Evolutionary conservation across 2,113 vertebrate species (phyloP).

Genomic region (Myotis lucifugus): DNA sequence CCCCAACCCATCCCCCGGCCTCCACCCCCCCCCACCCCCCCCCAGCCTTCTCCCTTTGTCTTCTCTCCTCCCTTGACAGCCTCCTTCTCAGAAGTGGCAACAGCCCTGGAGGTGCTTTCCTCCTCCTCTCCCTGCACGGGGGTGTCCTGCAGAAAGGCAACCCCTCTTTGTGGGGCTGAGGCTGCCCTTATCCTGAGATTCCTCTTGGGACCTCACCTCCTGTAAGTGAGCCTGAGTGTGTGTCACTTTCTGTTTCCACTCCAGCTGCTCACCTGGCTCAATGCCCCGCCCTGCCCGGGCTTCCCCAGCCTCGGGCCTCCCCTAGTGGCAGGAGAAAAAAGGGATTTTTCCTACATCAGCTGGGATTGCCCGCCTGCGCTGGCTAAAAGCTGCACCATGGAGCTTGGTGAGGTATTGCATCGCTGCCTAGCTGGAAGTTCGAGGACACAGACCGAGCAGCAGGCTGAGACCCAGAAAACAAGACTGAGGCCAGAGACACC

Average conservation of each 20-base stretch:
- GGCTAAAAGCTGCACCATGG: conserved; percentile 51
- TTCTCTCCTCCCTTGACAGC: too few relatives aligned
- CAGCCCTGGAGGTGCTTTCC: too few relatives aligned
- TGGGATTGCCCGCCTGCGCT: background rate
- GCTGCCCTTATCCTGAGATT: background rate
- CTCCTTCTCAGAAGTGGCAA: background rate
- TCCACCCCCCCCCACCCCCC: fast-evolving
- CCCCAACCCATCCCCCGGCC: too few relatives aligned
- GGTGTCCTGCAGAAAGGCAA: fast-evolving
- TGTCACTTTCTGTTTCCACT: conserved; percentile 1
- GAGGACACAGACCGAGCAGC: background rate
- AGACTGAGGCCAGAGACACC: background rate
- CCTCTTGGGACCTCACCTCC: background rate
- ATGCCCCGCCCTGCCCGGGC: background rate
- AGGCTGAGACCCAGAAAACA: background rate
- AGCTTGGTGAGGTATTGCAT: fast-evolving
- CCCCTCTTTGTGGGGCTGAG: background rate
- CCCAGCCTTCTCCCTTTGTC: fast-evolving
- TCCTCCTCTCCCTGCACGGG: background rate
- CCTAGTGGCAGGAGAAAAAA: background rate
- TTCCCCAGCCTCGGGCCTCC: background rate
- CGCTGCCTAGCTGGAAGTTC: fast-evolving
- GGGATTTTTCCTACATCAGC: conserved; percentile 70
- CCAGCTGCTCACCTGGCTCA: background rate
- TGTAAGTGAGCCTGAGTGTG: fast-evolving